These are phyloP conservation scores for Progne subis DNA, from an alignment of 2,113 vertebrate species.

Conservation along the genomic window DNA sequence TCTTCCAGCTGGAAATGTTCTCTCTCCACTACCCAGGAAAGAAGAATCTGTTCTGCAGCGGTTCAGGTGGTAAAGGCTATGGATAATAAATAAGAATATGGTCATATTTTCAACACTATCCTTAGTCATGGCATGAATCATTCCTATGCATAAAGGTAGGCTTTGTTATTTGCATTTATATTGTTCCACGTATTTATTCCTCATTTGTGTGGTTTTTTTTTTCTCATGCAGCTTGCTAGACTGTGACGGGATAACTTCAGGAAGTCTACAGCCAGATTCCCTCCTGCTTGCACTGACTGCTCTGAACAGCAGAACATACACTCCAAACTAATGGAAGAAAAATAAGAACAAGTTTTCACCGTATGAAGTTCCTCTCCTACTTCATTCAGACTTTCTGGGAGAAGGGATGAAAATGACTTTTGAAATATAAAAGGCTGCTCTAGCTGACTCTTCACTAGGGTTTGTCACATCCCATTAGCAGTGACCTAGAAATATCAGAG, in stretches of 20 bases:
- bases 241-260: neutral
- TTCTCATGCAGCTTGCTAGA: neutral
- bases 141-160: neutral
- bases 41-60: neutral
- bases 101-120: neutral
- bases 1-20: neutral
- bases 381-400: neutral
- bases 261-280: neutral
- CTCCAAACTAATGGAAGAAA: neutral
- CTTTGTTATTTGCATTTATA: neutral
- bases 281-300: neutral
- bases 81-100: neutral
- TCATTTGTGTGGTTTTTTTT: neutral
- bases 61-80: neutral
- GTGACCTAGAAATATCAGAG: neutral
- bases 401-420: constrained; percentile 15
- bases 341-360: constrained; percentile 24
- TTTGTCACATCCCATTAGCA: constrained; percentile 7
- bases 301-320: constrained; percentile 1
- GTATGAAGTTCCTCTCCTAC: neutral
- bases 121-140: neutral
- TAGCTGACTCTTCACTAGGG: neutral
- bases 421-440: neutral
- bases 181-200: neutral
- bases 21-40: neutral